A percentile compares a stretch with the other conserved stretches of the same genome.
phyloP scores from a whole-genome alignment of 2,888 invertebrate species.

The Trichacis sp. region DNA sequence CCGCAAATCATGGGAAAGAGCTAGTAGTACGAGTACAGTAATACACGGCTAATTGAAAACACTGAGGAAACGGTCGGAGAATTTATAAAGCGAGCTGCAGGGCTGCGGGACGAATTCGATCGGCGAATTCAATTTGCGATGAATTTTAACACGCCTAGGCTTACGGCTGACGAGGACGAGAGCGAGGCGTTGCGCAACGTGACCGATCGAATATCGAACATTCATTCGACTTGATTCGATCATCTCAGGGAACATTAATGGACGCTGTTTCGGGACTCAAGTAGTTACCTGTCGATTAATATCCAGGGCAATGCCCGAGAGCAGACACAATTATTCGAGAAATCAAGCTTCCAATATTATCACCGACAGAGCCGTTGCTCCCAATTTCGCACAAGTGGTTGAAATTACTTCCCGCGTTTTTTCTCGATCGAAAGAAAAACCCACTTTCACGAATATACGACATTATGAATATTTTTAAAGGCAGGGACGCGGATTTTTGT shows the following conservation, averaged over 20 bases:
- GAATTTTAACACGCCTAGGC: too few relatives aligned
- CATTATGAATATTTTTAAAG: too few relatives aligned
- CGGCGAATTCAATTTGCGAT: not conserved
- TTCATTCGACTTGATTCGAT: conserved; percentile 40
- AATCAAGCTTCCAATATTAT: not conserved
- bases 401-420: too few relatives aligned
- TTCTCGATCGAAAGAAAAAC: too few relatives aligned
- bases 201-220: conserved; percentile 39
- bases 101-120: conserved; percentile 6
- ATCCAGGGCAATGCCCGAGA: conserved; percentile 29
- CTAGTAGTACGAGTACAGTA: too few relatives aligned
- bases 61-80: conserved; percentile 14
- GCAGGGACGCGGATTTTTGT: too few relatives aligned
- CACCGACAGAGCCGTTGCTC: too few relatives aligned
- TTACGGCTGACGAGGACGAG: conserved; percentile 4
- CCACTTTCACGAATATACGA: too few relatives aligned
- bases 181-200: too few relatives aligned
- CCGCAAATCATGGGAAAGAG: too few relatives aligned
- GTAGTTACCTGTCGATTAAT: conserved; percentile 42
- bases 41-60: not conserved
- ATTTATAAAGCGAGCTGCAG: conserved; percentile 5
- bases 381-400: too few relatives aligned
- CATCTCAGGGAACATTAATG: conserved; percentile 40
- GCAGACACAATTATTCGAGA: conserved; percentile 40
- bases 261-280: conserved; percentile 36